Evolutionary conservation across 2,797 vertebrate genomes (phyloP).

Genomic region (Aphelocoma californica): DNA sequence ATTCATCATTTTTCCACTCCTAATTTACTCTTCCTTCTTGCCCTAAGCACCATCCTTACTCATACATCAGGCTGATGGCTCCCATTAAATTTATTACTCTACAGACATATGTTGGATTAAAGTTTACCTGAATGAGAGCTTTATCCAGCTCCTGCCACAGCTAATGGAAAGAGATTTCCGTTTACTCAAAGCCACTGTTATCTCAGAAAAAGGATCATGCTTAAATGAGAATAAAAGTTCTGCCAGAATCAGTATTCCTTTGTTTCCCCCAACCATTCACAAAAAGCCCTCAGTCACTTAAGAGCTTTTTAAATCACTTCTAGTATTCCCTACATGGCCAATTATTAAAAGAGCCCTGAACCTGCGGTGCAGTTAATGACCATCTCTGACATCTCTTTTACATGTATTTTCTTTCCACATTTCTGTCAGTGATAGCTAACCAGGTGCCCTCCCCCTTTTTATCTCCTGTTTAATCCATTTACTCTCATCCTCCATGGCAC

Average conservation of each 20-base stretch:
- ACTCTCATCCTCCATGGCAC: not conserved
- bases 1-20: not conserved
- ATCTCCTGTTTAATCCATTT: not conserved
- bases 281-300: not conserved
- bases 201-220: not conserved
- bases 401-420: accelerated
- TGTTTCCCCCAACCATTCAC: not conserved
- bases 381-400: not conserved
- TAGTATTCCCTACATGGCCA: not conserved
- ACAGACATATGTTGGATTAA: not conserved
- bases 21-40: not conserved
- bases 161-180: not conserved
- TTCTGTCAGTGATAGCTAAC: not conserved
- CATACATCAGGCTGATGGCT: not conserved
- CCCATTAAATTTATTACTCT: not conserved
- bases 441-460: not conserved
- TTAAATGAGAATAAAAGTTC: not conserved
- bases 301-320: not conserved
- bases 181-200: not conserved
- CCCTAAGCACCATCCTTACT: not conserved
- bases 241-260: not conserved
- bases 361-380: not conserved
- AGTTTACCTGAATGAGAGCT: not conserved
- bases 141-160: not conserved
- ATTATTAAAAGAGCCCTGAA: not conserved